Conservation (phyloP, 2,888 invertebrate species). For the Eutolmus rufibarbis region DNA sequence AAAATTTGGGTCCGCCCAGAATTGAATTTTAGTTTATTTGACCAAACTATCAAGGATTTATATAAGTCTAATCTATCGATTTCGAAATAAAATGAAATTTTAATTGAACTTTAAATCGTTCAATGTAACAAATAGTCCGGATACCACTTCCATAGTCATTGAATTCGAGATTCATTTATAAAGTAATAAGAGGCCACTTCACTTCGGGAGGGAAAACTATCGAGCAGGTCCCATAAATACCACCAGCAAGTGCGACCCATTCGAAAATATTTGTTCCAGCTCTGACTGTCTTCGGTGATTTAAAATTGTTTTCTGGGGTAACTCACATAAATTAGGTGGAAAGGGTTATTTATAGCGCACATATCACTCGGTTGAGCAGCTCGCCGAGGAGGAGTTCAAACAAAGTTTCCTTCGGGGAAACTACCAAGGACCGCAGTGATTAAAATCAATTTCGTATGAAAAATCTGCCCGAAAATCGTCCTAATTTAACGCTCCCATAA, state of each 20-base stretch:
- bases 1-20: too few relatives aligned
- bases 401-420: not conserved
- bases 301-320: not conserved
- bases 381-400: not conserved
- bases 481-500: slow-evolving; percentile 23
- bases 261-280: not conserved
- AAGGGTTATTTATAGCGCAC: not conserved
- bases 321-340: not conserved
- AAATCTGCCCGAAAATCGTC: slow-evolving; percentile 23
- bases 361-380: not conserved
- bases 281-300: not conserved
- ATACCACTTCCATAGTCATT: not conserved
- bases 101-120: not conserved
- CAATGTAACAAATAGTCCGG: not conserved
- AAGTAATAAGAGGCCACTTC: not conserved
- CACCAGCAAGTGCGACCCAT: not conserved
- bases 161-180: not conserved
- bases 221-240: not conserved
- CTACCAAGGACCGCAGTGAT: not conserved
- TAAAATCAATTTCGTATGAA: slow-evolving; percentile 13
- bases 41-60: not conserved
- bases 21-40: too few relatives aligned
- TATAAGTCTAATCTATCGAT: not conserved
- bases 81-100: not conserved
- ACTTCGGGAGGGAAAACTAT: not conserved